Evolutionary conservation across 2,797 vertebrate species (phyloP), one percentile per base, ranked within the genome.

Genomic region (Ctenopoma kingsleyae): DNA sequence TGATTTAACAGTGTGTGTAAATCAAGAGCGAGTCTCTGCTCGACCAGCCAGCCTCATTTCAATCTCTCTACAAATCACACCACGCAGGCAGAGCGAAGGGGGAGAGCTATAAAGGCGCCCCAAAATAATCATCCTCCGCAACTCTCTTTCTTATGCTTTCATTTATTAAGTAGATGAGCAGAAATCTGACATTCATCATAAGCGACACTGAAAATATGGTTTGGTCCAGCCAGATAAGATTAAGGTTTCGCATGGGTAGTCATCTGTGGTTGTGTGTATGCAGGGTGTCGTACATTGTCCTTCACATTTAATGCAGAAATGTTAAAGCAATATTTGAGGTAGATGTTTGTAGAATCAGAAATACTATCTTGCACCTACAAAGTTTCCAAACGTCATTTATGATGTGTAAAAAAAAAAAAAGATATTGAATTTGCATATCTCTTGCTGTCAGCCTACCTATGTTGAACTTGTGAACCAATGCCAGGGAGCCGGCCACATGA

Each of bases 51-150:
- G 87, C 61, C 82, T 92, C 90, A 91, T 92, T 93, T 91, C 92
- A 92, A 92, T 91, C 87, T 80, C 73, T 83, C 85, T 76, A 93
- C 92, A 94, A 94, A 94, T 94, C 92, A 92, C 87, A 76, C 65
- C 63, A 58, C 71, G 66, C 77, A 71, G 89, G 79, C 89, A 61
- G 76, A 15, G 51, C 35, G 51, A 83, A 75, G 83, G 81, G 62
- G 81, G 66, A 74, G 76, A 47, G 87, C 86, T 67, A 85, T 91
- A 88, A 92, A 90, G 79, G 82, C 80, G 13, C 64, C 78, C 85
- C 90, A 84, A 92, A 92, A 92, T 91, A 93, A 93, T 91, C 87
- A 91, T 89, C 83, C 78, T 57, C 82, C 2, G 76, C 75, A 84
- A 86, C 85, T 85, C 77, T 83, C 78, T 87, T 88, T 90, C 87